Percentiles rank a stretch among this genome's conserved stretches.
These are phyloP conservation scores for Rhingia rostrata DNA, from an alignment of 2,888 invertebrate genomes.

Conservation along the genomic window DNA sequence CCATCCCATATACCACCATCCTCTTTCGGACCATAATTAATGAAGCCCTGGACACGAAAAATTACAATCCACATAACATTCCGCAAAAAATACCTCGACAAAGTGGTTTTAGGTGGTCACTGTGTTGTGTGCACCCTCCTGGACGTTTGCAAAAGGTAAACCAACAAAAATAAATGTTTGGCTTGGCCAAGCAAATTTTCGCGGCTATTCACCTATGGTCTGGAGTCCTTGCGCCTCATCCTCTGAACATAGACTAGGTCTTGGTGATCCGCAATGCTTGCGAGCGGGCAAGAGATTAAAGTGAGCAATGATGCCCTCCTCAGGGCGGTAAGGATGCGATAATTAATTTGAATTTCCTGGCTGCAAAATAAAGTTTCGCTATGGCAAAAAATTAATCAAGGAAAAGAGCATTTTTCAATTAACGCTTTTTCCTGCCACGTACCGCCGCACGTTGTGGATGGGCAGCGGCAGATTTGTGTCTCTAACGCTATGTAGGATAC, in stretches of 20 bases:
- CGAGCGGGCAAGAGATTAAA: constrained; percentile 58
- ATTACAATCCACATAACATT: constrained; percentile 74
- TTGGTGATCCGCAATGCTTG: constrained; percentile 7
- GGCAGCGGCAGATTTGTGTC: constrained; percentile 22
- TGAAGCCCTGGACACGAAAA: constrained; percentile 72
- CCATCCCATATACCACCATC: background rate
- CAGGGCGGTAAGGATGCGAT: constrained; percentile 70
- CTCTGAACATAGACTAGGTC: constrained; percentile 1
- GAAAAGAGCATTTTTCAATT: constrained; percentile 75
- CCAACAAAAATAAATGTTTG: constrained; percentile 67
- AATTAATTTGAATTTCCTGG: constrained; percentile 74
- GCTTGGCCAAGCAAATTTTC: constrained; percentile 71
- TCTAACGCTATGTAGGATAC: constrained; percentile 42
- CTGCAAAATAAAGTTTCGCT: constrained; percentile 72
- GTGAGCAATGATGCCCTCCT: constrained; percentile 67
- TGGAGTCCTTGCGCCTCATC: constrained; percentile 1
- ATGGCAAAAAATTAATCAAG: constrained; percentile 75
- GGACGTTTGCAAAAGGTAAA: constrained; percentile 50
- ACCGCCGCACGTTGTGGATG: constrained; percentile 14
- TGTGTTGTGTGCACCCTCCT: constrained; percentile 1
- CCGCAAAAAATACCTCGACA: constrained; percentile 73
- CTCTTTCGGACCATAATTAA: constrained; percentile 58
- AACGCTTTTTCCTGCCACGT: constrained; percentile 72
- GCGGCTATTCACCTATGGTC: constrained; percentile 72
- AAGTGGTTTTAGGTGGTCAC: constrained; percentile 66